A percentile compares a stretch with the other conserved stretches of the same genome.
Evolutionary conservation across 2,113 vertebrate species (phyloP).

Genomic region (Peromyscus californicus): DNA sequence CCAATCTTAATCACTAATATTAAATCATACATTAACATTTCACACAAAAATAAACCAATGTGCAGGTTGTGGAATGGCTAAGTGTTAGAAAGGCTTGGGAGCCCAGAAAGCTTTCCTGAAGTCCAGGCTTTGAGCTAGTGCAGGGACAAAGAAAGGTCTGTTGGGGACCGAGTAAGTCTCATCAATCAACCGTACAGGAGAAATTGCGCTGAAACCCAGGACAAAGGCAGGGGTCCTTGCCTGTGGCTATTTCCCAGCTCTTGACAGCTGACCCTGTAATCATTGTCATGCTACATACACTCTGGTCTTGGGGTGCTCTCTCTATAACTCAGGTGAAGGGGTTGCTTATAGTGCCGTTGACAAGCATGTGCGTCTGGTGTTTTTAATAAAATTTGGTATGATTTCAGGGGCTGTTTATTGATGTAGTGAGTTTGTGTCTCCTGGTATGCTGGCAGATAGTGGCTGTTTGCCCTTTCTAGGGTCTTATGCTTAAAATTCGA

Average conservation of each 20-base stretch:
- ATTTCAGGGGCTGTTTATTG: neutral
- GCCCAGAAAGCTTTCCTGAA: neutral
- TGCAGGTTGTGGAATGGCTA: neutral
- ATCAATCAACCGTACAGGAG: neutral
- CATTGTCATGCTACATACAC: neutral
- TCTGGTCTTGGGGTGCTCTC: neutral
- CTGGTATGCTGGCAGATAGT: neutral
- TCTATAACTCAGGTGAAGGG: too few relatives aligned
- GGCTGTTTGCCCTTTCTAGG: neutral
- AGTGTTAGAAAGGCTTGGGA: neutral
- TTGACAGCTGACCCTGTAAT: neutral
- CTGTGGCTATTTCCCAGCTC: neutral
- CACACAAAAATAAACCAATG: neutral
- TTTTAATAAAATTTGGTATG: neutral
- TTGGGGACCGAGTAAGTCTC: neutral
- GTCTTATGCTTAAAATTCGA: neutral
- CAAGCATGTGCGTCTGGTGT: neutral
- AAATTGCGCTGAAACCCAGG: neutral
- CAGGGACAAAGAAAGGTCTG: neutral
- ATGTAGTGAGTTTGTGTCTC: neutral
- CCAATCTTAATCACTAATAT: neutral
- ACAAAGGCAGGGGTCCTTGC: too few relatives aligned
- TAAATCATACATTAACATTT: neutral
- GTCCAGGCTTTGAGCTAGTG: neutral
- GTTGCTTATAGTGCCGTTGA: neutral